A percentile compares a stretch with the other conserved stretches of the same genome.
Conservation (phyloP, 1,140 invertebrate species). For the Neotoxoptera formosana region DNA sequence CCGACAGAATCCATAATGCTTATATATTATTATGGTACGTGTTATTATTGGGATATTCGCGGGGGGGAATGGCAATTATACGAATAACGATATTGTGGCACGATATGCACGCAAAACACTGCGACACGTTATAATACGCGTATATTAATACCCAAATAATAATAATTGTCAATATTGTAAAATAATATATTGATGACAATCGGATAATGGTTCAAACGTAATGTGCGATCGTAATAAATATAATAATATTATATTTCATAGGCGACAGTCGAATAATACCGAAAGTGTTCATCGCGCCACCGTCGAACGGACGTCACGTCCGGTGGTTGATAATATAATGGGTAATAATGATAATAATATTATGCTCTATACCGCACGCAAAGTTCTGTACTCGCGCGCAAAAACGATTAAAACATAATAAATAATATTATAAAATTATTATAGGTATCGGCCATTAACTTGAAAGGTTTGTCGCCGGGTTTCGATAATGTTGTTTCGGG, state of each 20-base stretch:
- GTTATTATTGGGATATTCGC: not conserved
- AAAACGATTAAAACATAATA: too few species aligned
- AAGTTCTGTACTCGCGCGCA: not conserved
- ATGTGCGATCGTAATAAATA: not conserved
- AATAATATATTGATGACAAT: too few species aligned
- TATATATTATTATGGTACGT: too few species aligned
- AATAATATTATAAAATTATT: not conserved
- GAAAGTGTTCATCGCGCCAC: not conserved
- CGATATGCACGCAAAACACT: too few species aligned
- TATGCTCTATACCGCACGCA: not conserved
- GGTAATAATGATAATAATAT: too few species aligned
- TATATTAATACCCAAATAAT: not conserved
- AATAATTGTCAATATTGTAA: not conserved
- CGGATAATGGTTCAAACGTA: not conserved
- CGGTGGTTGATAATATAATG: not conserved
- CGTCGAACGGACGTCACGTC: not conserved
- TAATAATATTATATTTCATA: not conserved
- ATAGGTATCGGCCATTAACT: not conserved
- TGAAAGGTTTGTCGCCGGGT: not conserved
- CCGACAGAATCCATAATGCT: not conserved
- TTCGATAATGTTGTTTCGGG: not conserved
- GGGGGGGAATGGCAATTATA: not conserved
- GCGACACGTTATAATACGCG: too few species aligned
- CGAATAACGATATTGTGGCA: not conserved
- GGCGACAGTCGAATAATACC: too few species aligned